phyloP scores from a whole-genome alignment of 2,113 vertebrate species.

The Cyanoderma ruficeps region DNA sequence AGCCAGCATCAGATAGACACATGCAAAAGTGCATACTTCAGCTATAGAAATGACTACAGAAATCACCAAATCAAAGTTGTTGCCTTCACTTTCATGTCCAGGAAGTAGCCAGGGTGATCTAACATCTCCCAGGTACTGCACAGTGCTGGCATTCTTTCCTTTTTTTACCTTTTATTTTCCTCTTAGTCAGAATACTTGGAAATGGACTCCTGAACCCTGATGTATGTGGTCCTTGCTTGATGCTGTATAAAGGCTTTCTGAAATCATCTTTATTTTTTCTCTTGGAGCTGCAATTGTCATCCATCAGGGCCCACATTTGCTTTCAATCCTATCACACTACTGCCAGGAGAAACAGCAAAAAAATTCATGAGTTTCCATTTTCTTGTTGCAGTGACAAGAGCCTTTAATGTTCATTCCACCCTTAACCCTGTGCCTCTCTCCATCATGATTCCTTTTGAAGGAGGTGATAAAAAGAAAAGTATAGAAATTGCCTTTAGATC shows the following conservation, averaged over 20 bases:
- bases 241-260: neutral
- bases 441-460: slow-evolving; percentile 18
- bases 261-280: neutral
- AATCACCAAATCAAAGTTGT: neutral
- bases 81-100: neutral
- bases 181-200: neutral
- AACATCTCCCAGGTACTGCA: neutral
- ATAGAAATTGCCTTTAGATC: slow-evolving; percentile 17
- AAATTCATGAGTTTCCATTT: neutral
- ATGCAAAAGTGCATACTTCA: neutral
- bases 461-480: slow-evolving; percentile 14
- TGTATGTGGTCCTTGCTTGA: neutral
- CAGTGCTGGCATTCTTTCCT: neutral
- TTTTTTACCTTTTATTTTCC: neutral
- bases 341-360: neutral
- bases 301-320: neutral
- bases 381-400: neutral
- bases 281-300: neutral
- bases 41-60: neutral
- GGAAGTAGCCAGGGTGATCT: neutral
- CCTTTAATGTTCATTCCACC: slow-evolving; percentile 18
- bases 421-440: slow-evolving; percentile 2
- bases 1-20: neutral
- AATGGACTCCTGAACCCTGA: neutral
- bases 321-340: neutral